These are phyloP conservation scores for Gnathonemus longibarbis DNA, from an alignment of 2,113 vertebrate genomes.

Conservation along the genomic window DNA sequence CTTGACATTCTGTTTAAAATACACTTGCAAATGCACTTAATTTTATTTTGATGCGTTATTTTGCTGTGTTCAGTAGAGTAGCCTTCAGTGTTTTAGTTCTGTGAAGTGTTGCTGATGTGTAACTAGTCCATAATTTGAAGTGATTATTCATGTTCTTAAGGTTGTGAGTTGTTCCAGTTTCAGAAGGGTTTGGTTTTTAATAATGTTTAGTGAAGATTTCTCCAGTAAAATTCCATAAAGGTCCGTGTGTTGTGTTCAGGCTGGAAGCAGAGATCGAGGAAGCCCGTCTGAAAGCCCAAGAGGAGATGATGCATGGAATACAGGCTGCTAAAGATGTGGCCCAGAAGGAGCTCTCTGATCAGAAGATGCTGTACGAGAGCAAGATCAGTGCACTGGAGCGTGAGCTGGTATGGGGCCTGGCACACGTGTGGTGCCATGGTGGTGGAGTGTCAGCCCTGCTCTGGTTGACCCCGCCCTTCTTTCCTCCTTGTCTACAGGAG, in stretches of 20 bases:
- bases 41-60: not conserved
- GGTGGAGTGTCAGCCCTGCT: not conserved
- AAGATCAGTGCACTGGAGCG: slow-evolving; percentile 71
- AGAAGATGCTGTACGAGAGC: slow-evolving; percentile 75
- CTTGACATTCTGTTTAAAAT: not conserved
- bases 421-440: not conserved
- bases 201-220: not conserved
- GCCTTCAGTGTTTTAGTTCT: not conserved
- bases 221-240: not conserved
- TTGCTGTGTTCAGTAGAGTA: not conserved
- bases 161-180: not conserved
- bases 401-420: slow-evolving; percentile 66
- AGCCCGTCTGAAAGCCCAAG: slow-evolving; percentile 79
- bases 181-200: not conserved
- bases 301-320: slow-evolving; percentile 92
- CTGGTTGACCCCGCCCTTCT: not conserved
- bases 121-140: not conserved
- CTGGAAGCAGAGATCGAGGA: slow-evolving; percentile 88
- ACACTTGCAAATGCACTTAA: not conserved
- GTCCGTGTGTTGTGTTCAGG: slow-evolving; percentile 46
- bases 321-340: slow-evolving; percentile 88
- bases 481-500: slow-evolving; percentile 53
- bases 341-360: slow-evolving; percentile 74
- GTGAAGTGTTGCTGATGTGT: not conserved
- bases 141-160: not conserved